Evolutionary conservation across 1,140 invertebrate genomes (phyloP), one percentile per base, ranked within the genome.

Genomic region (Zaprionus vittiger): DNA sequence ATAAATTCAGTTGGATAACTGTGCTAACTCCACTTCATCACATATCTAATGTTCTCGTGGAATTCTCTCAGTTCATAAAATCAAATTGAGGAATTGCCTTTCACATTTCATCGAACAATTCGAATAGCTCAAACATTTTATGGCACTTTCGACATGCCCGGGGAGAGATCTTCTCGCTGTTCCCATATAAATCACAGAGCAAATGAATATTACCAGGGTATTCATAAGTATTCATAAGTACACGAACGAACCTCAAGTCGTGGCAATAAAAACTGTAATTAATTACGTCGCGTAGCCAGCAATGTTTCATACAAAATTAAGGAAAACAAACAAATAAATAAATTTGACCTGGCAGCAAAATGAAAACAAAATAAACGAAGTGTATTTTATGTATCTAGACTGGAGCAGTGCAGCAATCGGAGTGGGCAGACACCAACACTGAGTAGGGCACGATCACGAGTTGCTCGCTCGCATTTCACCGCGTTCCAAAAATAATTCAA

Each of bases 261-360:
- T 26, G 56, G 73, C 79, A 85, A 90, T 89, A 89, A 89, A 85
- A 89, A 85, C 59, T 80, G 85, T 89, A 90, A 89, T 89, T 89
- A 89, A 89, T 89, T 89, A 87, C 79, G 67, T 20, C 75, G 57
- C 41, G 41, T 9, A 47, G 17, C n/a, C 41, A 6, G 6, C 22
- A 52, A 69, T 76, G 37, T 72, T 81, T 78, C 71, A 22, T 77
- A 77, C 70, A 65, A 61, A 79, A 75, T 79, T 76, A 82, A 77
- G 60, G 76, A 84, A 81, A 75, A 73, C 79, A 74, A 67, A 86
- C 65, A 77, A 84, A 79, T 68, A 74, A 74, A 73, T 66, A 73
- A 77, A 67, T 77, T 44, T 44, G 55, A 72, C 12, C 74, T 57
- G 73, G 66, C 73, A 41, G n/a, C 73, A 20, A 34, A 83, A 68